A percentile compares a stretch with the other conserved stretches of the same genome.
Evolutionary conservation across 2,113 vertebrate genomes (phyloP).

Genomic region (Rutilus rutilus): DNA sequence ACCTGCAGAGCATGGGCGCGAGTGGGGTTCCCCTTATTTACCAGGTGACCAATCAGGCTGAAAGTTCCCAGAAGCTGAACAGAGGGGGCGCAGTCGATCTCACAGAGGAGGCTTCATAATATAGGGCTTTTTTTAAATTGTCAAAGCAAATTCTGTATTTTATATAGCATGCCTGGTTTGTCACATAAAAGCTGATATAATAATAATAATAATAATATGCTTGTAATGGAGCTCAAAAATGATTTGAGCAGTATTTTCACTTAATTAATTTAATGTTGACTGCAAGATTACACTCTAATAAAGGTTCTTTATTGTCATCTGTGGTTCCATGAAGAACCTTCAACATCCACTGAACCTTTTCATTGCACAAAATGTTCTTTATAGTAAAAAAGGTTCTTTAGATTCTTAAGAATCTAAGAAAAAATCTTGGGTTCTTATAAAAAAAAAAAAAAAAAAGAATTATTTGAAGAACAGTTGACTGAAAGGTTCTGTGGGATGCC

Average conservation of each 20-base stretch:
- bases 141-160: background rate
- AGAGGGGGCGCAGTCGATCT: slow-evolving; percentile 60
- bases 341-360: background rate
- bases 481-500: background rate
- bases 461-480: background rate
- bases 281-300: background rate
- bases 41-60: slow-evolving; percentile 54
- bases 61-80: slow-evolving; percentile 53
- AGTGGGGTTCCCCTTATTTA: slow-evolving; percentile 60
- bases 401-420: too few relatives aligned
- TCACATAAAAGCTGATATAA: background rate
- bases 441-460: background rate
- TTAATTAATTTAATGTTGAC: background rate
- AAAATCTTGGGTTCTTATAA: background rate
- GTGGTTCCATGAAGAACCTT: background rate
- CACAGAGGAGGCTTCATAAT: slow-evolving; percentile 38
- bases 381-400: background rate
- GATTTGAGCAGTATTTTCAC: background rate
- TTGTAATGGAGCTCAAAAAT: background rate
- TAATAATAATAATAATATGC: background rate
- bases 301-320: background rate
- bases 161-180: background rate
- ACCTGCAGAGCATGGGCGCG: slow-evolving; percentile 49
- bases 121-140: background rate
- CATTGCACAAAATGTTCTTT: background rate